phyloP scores from a whole-genome alignment of 30 jellyfish, hydroid and myxozoan genomes.

The Aurelia aurita complex sp. Pacific region DNA sequence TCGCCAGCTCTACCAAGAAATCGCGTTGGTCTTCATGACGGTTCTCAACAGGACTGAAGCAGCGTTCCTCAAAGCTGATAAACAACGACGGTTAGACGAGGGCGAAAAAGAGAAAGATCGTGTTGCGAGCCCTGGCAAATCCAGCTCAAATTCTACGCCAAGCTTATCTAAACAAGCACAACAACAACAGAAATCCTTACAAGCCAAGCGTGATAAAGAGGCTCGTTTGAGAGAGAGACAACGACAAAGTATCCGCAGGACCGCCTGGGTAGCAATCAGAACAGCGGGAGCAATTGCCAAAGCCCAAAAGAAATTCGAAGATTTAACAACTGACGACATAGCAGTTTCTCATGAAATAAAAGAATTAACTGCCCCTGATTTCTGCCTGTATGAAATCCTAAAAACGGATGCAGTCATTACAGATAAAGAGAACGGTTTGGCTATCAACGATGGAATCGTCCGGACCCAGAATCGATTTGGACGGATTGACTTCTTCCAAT shows the following conservation, averaged over 20 bases:
- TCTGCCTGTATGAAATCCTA: constrained; percentile 43
- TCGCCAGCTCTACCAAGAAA: constrained; percentile 72
- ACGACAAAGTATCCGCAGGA: constrained; percentile 63
- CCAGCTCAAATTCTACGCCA: constrained; percentile 28
- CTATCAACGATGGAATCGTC: constrained; percentile 46
- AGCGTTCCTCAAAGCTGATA: constrained; percentile 24
- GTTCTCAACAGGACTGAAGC: constrained; percentile 31
- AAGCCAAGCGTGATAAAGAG: constrained; percentile 66
- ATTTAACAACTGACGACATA: constrained; percentile 46
- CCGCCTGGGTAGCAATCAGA: constrained; percentile 83
- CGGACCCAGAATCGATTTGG: constrained; percentile 41
- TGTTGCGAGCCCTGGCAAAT: constrained; percentile 26
- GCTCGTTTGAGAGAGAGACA: constrained; percentile 55
- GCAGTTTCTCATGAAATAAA: constrained; percentile 41
- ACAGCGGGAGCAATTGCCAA: constrained; percentile 88
- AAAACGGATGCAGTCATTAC: constrained; percentile 34
- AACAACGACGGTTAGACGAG: constrained; percentile 53
- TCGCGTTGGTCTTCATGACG: constrained; percentile 45
- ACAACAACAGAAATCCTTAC: constrained; percentile 53
- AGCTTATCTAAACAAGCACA: constrained; percentile 26
- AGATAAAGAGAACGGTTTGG: constrained; percentile 19
- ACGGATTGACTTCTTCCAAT: constrained; percentile 25
- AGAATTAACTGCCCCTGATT: constrained; percentile 38
- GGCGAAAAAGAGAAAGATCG: constrained; percentile 41
- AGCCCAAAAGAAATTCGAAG: constrained; percentile 71